These are phyloP conservation scores for Burhinus oedicnemus DNA, from an alignment of 2,113 vertebrate genomes.

Conservation along the genomic window DNA sequence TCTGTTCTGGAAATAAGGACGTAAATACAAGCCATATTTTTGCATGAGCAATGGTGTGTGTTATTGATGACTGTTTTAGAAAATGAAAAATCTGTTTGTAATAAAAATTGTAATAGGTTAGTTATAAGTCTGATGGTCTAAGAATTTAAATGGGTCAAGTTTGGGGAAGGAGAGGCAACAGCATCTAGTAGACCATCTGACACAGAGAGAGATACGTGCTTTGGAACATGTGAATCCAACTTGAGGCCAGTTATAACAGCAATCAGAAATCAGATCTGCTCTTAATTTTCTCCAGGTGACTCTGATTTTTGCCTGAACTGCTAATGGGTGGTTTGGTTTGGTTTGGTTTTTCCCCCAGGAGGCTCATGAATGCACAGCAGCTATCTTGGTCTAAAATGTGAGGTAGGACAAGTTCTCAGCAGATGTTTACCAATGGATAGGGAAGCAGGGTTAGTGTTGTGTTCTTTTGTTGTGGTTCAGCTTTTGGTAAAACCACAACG, in stretches of 20 bases:
- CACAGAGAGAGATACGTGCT: not conserved
- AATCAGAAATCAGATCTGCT: conserved; percentile 12
- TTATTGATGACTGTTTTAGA: not conserved
- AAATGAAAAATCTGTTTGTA: conserved; percentile 60
- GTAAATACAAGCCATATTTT: not conserved
- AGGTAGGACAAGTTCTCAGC: not conserved
- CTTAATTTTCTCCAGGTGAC: not conserved
- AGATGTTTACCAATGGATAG: not conserved
- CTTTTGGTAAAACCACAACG: not conserved
- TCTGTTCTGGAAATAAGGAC: conserved; percentile 10
- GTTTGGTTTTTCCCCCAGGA: not conserved
- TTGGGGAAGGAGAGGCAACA: not conserved
- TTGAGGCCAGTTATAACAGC: not conserved
- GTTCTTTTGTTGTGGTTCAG: not conserved
- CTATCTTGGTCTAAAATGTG: not conserved
- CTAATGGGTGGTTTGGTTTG: not conserved
- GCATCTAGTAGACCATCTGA: not conserved
- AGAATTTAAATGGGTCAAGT: not conserved
- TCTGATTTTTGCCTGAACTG: not conserved
- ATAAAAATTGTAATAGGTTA: not conserved
- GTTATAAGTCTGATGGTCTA: not conserved
- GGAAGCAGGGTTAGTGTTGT: not conserved
- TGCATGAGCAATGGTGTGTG: not conserved
- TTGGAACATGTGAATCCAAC: not conserved
- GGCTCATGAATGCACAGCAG: not conserved